A percentile compares a stretch with the other conserved stretches of the same genome.
Evolutionary conservation across 2,888 invertebrate genomes (phyloP).

Genomic region (Agrotis ipsilon): DNA sequence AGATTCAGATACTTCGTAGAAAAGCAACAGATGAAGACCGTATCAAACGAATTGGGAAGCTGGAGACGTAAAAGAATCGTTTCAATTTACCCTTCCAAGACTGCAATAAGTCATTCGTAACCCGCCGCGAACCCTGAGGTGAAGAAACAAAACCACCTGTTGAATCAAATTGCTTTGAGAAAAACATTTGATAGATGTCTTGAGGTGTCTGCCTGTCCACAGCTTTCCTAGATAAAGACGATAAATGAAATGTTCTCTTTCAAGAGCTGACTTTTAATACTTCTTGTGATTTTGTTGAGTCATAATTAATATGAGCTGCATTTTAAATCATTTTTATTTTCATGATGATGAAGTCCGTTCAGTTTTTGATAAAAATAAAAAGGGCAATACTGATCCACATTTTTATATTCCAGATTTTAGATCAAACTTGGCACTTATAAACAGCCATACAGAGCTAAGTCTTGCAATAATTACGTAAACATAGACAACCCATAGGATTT

Average conservation of each 20-base stretch:
- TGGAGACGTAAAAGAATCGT: slow-evolving; percentile 24
- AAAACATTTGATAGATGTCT: slow-evolving; percentile 48
- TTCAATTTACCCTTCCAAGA: slow-evolving; percentile 41
- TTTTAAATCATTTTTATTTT: not conserved
- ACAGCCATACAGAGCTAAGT: slow-evolving; percentile 4
- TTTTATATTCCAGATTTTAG: too few relatives aligned
- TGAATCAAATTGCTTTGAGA: slow-evolving; percentile 58
- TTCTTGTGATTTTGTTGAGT: not conserved
- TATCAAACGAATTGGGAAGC: slow-evolving; percentile 16
- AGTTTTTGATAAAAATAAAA: not conserved
- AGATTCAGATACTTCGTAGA: slow-evolving; percentile 2
- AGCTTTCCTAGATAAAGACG: slow-evolving; percentile 13
- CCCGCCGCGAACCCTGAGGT: slow-evolving; percentile 47
- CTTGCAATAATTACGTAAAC: not conserved
- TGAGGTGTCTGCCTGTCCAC: slow-evolving; percentile 21
- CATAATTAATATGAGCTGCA: not conserved
- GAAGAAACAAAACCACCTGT: slow-evolving; percentile 67
- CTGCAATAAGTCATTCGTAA: slow-evolving; percentile 54
- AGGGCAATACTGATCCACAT: not conserved
- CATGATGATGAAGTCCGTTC: not conserved
- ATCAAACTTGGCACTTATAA: not conserved
- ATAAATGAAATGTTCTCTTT: slow-evolving; percentile 22
- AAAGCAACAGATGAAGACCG: slow-evolving; percentile 23
- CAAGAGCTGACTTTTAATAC: not conserved
- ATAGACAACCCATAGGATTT: slow-evolving; percentile 28